Base-by-base conservation (phyloP, 2,888 invertebrate genomes). In the Cerastis leucographa region DNA sequence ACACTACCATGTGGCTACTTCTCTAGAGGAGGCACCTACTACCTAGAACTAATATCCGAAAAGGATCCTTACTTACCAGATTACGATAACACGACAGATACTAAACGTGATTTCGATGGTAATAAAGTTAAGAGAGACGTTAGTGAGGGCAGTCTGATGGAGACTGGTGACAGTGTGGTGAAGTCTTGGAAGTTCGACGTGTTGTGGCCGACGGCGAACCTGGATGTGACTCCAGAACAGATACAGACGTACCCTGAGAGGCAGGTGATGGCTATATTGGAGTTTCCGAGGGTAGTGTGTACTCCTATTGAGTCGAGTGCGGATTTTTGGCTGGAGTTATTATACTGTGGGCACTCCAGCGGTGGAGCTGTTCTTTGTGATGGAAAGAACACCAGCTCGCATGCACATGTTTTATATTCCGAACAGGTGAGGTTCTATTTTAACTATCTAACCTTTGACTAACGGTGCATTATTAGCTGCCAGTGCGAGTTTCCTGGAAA, bases 191-290 rank as follows among this genome's bases (percentile, higher is more conserved):
- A 97, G 78, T 97, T 98, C 89, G 98, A 98, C 89, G 98, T 98
- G 11, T 97, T 98, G 93, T 98, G 98, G 98, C 98, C 98, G 11
- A 97, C 97, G 78, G 98, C 98, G 1, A 97, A 97, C 81, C 93
- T 98, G 87, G 97, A 97, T 71, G 97, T 98, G 69, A 98, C 98
- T 76, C 98, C 98, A 7, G 98, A 98, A 89, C 97, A 97, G 88
- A 97, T 98, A 72, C 97, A 97, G 89, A 98, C 98, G 68, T 98
- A 98, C 94, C 98, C 98, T 8, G 98, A 97, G 90, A 96, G 97
- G 79, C 97, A 98, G 46, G 98, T 98, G 83, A 97, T 97, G 86
- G 98, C 98, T 0, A 98, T 97, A 7, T 92, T 98, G 84, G 97
- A 98, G 91, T 98, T 98, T 91, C 97, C 98, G 12, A 97, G 97